A percentile compares a stretch with the other conserved stretches of the same genome.
These are phyloP conservation scores for Drosophila mulleri DNA, from an alignment of 2,888 invertebrate genomes.

Conservation along the genomic window DNA sequence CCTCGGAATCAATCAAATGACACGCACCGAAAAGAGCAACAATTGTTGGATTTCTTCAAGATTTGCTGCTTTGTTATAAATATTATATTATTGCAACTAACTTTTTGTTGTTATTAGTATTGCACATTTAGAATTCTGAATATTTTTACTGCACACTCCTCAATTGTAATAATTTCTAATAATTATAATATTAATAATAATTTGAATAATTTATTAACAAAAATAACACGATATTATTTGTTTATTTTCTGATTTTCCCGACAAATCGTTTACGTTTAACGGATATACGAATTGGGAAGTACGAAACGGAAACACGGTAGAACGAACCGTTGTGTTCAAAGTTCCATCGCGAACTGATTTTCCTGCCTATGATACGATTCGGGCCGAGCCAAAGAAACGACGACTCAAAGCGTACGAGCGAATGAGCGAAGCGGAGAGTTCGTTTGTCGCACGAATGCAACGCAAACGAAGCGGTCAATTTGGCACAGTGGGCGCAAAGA, in stretches of 20 bases:
- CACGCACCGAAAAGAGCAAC: slow-evolving; percentile 56
- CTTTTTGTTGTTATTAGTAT: slow-evolving; percentile 30
- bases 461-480: slow-evolving; percentile 28
- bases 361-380: slow-evolving; percentile 39
- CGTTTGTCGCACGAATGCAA: slow-evolving; percentile 45
- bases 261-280: slow-evolving; percentile 48
- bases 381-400: slow-evolving; percentile 49
- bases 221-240: slow-evolving; percentile 14
- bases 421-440: slow-evolving; percentile 37
- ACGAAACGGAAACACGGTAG: slow-evolving; percentile 56
- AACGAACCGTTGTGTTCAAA: slow-evolving; percentile 83
- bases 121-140: slow-evolving; percentile 36
- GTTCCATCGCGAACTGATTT: slow-evolving; percentile 70
- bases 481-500: slow-evolving; percentile 41
- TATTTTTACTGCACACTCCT: slow-evolving; percentile 7
- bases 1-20: slow-evolving; percentile 78
- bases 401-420: slow-evolving; percentile 29
- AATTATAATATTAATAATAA: slow-evolving; percentile 16
- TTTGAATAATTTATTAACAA: slow-evolving; percentile 32
- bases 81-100: slow-evolving; percentile 37
- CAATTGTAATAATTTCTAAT: slow-evolving; percentile 11
- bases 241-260: slow-evolving; percentile 25
- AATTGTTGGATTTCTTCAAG: slow-evolving; percentile 35
- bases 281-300: slow-evolving; percentile 39
- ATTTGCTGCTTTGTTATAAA: neutral